Evolutionary conservation across 2,797 vertebrate species (phyloP).

Genomic region (Tarsius wallacei): DNA sequence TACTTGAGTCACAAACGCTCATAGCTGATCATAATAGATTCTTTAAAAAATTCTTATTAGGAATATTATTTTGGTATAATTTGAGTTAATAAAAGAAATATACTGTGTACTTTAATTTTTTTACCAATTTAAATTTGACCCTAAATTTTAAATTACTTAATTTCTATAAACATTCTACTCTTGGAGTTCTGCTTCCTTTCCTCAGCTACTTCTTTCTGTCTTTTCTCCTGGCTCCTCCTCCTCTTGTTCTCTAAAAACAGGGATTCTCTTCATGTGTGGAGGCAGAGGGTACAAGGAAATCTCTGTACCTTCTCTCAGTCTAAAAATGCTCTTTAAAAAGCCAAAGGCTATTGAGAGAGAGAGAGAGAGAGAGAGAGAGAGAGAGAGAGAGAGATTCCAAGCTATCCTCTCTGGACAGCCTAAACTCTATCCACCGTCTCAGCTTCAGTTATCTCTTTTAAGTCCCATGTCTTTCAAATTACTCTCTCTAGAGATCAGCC

Average conservation of each 20-base stretch:
- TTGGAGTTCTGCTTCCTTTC: neutral
- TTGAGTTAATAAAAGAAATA: slow-evolving; percentile 3
- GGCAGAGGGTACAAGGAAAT: neutral
- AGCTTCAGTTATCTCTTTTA: neutral
- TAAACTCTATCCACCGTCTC: neutral
- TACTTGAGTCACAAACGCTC: neutral
- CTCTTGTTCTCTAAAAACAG: neutral
- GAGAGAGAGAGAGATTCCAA: no score
- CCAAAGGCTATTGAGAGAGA: neutral
- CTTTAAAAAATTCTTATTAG: neutral
- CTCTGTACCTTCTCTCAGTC: neutral
- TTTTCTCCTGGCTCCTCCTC: neutral
- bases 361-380: no score
- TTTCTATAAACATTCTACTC: slow-evolving; percentile 22
- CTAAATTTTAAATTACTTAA: slow-evolving; percentile 7
- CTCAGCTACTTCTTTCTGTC: neutral
- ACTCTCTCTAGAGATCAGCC: neutral
- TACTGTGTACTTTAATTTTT: neutral
- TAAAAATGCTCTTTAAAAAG: neutral
- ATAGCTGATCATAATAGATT: neutral
- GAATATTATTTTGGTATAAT: neutral
- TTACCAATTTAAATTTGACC: neutral
- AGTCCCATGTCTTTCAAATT: neutral
- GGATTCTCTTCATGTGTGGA: neutral
- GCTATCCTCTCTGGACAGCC: neutral